A percentile compares a stretch with the other conserved stretches of the same genome.
Conservation (phyloP, 2,888 invertebrate species). For the Acronicta psi region DNA sequence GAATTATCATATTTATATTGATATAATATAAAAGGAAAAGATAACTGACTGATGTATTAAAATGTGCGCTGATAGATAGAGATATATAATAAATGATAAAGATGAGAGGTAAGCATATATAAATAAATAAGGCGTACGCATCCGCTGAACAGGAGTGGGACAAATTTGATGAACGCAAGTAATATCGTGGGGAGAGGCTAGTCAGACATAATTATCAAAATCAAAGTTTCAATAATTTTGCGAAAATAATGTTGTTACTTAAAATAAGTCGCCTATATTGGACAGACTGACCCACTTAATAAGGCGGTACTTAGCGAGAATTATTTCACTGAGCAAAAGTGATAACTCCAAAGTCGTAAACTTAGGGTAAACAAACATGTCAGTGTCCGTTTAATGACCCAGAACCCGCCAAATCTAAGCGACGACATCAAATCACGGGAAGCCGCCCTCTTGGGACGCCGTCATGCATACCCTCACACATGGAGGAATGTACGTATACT, state of each 20-base stretch:
- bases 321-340: conserved; percentile 43
- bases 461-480: conserved; percentile 37
- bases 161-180: too few relatives aligned
- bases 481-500: conserved; percentile 6
- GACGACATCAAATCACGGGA: conserved; percentile 60
- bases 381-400: conserved; percentile 56
- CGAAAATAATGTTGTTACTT: not conserved
- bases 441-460: conserved; percentile 44
- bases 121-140: too few relatives aligned
- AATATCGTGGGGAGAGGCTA: too few relatives aligned
- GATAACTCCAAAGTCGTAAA: conserved; percentile 30
- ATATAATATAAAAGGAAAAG: too few relatives aligned
- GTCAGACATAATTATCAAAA: too few relatives aligned
- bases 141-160: too few relatives aligned
- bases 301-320: conserved; percentile 33
- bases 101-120: too few relatives aligned
- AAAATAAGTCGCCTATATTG: not conserved
- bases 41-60: too few relatives aligned
- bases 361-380: conserved; percentile 18
- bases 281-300: conserved; percentile 9
- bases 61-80: too few relatives aligned
- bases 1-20: too few relatives aligned
- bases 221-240: too few relatives aligned
- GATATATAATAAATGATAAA: too few relatives aligned
- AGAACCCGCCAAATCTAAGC: conserved; percentile 52